Percentiles rank a stretch among this genome's conserved stretches.
Conservation (phyloP, 2,888 invertebrate species). For the Tetragnatha montana region DNA sequence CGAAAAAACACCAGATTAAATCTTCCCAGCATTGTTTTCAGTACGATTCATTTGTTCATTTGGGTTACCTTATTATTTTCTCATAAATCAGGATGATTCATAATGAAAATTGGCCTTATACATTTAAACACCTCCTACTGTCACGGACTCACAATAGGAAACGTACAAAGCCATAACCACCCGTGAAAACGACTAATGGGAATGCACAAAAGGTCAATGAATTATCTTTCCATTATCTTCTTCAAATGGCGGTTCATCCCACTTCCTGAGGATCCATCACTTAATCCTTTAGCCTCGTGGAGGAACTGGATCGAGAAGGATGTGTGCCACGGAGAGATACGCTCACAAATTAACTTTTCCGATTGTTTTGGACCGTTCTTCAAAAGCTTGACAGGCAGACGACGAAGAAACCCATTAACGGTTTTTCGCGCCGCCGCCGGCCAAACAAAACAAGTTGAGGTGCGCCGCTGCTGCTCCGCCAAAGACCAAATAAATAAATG, state of each 20-base stretch:
- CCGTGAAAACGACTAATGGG: background rate
- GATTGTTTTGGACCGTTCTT: constrained; percentile 1
- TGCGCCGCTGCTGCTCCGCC: background rate
- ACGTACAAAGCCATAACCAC: background rate
- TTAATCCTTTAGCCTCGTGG: constrained; percentile 22
- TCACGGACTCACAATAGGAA: background rate
- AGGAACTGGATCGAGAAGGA: constrained; percentile 9
- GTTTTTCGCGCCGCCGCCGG: background rate
- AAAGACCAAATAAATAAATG: constrained; percentile 4
- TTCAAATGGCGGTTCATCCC: background rate
- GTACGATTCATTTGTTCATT: too few species aligned
- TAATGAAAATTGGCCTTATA: too few species aligned
- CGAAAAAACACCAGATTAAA: too few species aligned
- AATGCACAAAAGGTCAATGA: background rate
- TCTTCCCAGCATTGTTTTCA: too few species aligned
- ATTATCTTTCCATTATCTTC: background rate
- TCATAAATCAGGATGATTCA: too few species aligned
- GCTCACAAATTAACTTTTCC: constrained; percentile 8
- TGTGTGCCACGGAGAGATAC: constrained; percentile 13
- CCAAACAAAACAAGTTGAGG: background rate
- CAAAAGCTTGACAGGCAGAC: background rate
- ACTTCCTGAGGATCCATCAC: constrained; percentile 19
- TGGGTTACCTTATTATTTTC: too few species aligned
- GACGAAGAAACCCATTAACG: constrained; percentile 30
- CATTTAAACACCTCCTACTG: background rate